Evolutionary conservation across 2,888 invertebrate species (phyloP).

Genomic region (Melikaiella ostensackeni): DNA sequence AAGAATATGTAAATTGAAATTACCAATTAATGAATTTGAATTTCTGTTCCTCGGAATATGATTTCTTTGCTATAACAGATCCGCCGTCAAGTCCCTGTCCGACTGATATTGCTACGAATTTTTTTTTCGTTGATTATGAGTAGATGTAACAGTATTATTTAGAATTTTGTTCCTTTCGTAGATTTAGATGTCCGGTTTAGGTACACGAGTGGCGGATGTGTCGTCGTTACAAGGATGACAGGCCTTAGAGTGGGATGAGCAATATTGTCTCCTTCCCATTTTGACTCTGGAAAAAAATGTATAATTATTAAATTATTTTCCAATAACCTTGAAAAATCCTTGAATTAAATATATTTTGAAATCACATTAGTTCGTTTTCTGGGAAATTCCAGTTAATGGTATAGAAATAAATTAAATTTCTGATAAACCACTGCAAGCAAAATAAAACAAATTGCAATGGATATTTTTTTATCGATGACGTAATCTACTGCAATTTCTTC

Average conservation of each 20-base stretch:
- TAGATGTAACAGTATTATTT: constrained; percentile 51
- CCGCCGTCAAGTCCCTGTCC: constrained; percentile 50
- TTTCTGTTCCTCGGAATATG: constrained; percentile 21
- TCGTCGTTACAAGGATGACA: constrained; percentile 75
- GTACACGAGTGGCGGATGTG: constrained; percentile 71
- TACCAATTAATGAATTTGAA: constrained; percentile 42
- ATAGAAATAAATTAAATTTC: background rate
- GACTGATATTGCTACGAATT: constrained; percentile 42
- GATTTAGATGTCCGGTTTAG: constrained; percentile 61
- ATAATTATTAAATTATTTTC: background rate
- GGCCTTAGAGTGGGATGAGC: constrained; percentile 75
- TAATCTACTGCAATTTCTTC: background rate
- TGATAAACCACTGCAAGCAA: background rate
- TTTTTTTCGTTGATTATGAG: constrained; percentile 46
- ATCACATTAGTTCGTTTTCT: background rate
- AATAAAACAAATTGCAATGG: background rate
- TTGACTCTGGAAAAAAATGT: constrained; percentile 70
- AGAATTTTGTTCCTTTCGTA: constrained; percentile 52
- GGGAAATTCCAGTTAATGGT: background rate
- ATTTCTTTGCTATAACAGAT: constrained; percentile 48
- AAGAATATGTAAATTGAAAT: constrained; percentile 3
- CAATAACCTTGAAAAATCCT: no score
- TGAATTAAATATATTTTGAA: no score
- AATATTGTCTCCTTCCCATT: constrained; percentile 76
- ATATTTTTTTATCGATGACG: background rate